Evolutionary conservation across 1,140 invertebrate genomes (phyloP), one percentile per base, ranked within the genome.

Genomic region (Spodoptera litura): DNA sequence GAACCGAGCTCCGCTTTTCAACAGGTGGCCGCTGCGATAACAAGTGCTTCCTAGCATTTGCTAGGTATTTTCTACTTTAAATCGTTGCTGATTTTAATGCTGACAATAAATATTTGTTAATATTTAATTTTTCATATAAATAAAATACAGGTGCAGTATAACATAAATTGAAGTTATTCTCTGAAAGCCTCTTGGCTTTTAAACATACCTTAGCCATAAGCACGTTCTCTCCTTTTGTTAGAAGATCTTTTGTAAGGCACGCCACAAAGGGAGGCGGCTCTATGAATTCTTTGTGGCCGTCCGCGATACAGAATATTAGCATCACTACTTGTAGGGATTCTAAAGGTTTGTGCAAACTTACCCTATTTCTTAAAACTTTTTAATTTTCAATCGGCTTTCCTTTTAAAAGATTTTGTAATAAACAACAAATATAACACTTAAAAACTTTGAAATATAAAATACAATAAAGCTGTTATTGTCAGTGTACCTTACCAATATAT

Each of bases 151-250:
- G 1, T 44, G 0, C 3, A 1, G 38, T 44, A 8, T 44, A 44
- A 44, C 6, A 44, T 44, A 44, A 44, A 44, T 1, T 44, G 38
- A 44, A 6, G 38, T 64, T 49, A 64, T 64, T 49, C 2, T 64
- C 20, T 20, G n/a, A 44, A n/a, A 64, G 61, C 38, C 38, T 44
- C 61, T 64, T 68, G 64, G 44, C 64, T 68, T 68, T 68, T 53
- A 68, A 68, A 68, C 52, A 68, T 68, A 68, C 64, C 49, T 68
- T 68, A n/a, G n/a, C n/a, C 12, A n/a, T 52, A 13, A 13, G 44
- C 64, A 68, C 64, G 64, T 20, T 68, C 49, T 20, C 10, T 11
- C 8, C 64, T 52, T 53, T 68, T 68, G 64, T 68, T 52, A 4
- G 38, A 20, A 64, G n/a, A 64, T 31, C 64, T 68, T 52, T 68